These are phyloP conservation scores for Cotesia chilonis DNA, from an alignment of 1,140 invertebrate species.

Conservation along the genomic window DNA sequence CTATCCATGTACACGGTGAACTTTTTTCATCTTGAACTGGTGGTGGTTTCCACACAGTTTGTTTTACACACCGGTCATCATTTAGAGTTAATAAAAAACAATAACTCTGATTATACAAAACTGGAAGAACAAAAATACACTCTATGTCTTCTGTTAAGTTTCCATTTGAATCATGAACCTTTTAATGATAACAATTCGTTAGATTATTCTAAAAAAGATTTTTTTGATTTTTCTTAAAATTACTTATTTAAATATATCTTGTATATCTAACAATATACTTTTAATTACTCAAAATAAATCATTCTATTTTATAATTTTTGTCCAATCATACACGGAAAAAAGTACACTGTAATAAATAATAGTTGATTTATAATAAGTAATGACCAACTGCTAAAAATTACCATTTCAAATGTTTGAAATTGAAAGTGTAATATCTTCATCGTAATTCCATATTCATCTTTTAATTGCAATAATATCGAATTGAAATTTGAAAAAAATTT, in stretches of 20 bases:
- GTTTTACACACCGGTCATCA: conserved; percentile 41
- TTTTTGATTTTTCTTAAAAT: background rate
- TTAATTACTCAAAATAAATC: too few relatives aligned
- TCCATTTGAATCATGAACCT: conserved; percentile 28
- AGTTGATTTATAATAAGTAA: too few relatives aligned
- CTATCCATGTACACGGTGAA: conserved; percentile 40
- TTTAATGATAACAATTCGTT: conserved; percentile 10
- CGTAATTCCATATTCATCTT: too few relatives aligned
- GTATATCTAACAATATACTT: too few relatives aligned
- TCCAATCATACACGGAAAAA: too few relatives aligned
- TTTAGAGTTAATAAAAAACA: conserved; percentile 40
- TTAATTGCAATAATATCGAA: too few relatives aligned
- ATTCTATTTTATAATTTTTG: too few relatives aligned
- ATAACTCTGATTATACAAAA: conserved; percentile 39
- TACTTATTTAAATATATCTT: too few relatives aligned
- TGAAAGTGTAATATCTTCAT: too few relatives aligned
- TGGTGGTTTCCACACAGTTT: conserved; percentile 44
- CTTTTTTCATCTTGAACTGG: background rate
- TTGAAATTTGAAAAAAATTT: background rate
- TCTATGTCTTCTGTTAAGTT: conserved; percentile 32
- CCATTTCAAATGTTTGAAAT: too few relatives aligned
- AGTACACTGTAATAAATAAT: too few relatives aligned
- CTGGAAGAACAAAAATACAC: conserved; percentile 42
- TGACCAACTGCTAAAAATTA: too few relatives aligned
- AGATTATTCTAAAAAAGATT: background rate